phyloP scores from a whole-genome alignment of 2,888 invertebrate species.

The Apamea epomidion region DNA sequence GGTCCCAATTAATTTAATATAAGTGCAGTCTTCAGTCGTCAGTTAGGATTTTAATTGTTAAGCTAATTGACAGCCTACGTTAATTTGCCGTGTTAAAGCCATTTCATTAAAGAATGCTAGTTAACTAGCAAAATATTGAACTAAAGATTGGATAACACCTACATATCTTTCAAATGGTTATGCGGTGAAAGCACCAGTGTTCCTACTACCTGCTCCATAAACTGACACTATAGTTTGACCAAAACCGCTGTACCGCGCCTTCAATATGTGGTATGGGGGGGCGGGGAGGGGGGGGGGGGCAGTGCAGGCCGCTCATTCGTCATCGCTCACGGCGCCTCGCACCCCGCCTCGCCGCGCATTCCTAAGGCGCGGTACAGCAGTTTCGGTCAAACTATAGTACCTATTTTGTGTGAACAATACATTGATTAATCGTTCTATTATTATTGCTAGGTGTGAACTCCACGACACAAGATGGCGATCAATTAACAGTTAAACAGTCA shows the following conservation, averaged over 20 bases:
- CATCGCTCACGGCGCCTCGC: no score
- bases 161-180: neutral
- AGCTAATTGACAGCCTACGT: neutral
- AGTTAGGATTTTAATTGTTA: neutral
- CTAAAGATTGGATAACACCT: neutral
- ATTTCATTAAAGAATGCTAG: neutral
- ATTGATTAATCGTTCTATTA: conserved; percentile 27
- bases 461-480: conserved; percentile 8
- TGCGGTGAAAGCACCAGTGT: neutral
- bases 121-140: neutral
- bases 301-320: no score
- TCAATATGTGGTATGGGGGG: no score
- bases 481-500: neutral
- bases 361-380: no score
- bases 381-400: no score
- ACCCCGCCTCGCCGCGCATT: no score
- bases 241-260: no score
- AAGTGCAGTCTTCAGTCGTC: neutral
- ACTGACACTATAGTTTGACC: neutral
- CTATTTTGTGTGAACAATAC: conserved; percentile 1
- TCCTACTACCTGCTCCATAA: neutral
- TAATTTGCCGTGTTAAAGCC: no score
- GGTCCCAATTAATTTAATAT: neutral
- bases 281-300: no score
- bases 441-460: conserved; percentile 4